Evolutionary conservation across 2,797 vertebrate genomes (phyloP).

Genomic region (Epinephelus awoara): DNA sequence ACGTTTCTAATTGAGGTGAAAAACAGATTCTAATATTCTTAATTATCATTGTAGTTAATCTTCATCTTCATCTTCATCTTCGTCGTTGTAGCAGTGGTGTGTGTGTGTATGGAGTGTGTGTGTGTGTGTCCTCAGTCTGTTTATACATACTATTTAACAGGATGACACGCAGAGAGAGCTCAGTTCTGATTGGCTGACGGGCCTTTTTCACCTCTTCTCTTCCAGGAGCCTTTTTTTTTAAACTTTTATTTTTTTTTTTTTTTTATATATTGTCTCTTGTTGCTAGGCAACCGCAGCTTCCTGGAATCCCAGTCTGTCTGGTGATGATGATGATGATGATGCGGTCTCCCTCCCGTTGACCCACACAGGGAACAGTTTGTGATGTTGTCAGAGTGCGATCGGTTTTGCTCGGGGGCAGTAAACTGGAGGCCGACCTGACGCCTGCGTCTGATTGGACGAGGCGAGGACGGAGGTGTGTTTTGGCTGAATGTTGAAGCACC

Average conservation of each 20-base stretch:
- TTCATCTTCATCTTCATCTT: slow-evolving; percentile 48
- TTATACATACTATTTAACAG: slow-evolving; percentile 78
- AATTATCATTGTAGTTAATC: slow-evolving; percentile 37
- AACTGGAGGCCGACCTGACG: slow-evolving; percentile 40
- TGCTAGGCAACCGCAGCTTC: slow-evolving; percentile 30
- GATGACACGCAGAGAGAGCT: slow-evolving; percentile 46
- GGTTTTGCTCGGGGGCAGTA: slow-evolving; percentile 48
- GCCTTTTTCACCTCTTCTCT: slow-evolving; percentile 32
- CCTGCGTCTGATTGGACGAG: slow-evolving; percentile 50
- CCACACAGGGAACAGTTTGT: slow-evolving; percentile 56
- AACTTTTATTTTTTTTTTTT: background rate
- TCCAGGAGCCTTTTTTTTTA: slow-evolving; percentile 35
- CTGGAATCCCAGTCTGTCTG: slow-evolving; percentile 29
- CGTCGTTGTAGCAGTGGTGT: slow-evolving; percentile 53
- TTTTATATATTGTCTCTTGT: slow-evolving; percentile 42
- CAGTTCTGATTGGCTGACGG: slow-evolving; percentile 65
- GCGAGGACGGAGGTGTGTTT: slow-evolving; percentile 39
- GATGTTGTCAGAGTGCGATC: slow-evolving; percentile 40
- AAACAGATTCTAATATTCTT: slow-evolving; percentile 79
- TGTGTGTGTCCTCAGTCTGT: slow-evolving; percentile 66
- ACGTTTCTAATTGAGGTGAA: slow-evolving; percentile 74
- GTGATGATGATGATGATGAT: background rate
- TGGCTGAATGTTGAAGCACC: slow-evolving; percentile 68
- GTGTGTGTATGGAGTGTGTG: slow-evolving; percentile 21
- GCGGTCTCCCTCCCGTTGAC: slow-evolving; percentile 31